phyloP scores from a whole-genome alignment of 2,888 invertebrate genomes.

The Onthophagus sagittarius region DNA sequence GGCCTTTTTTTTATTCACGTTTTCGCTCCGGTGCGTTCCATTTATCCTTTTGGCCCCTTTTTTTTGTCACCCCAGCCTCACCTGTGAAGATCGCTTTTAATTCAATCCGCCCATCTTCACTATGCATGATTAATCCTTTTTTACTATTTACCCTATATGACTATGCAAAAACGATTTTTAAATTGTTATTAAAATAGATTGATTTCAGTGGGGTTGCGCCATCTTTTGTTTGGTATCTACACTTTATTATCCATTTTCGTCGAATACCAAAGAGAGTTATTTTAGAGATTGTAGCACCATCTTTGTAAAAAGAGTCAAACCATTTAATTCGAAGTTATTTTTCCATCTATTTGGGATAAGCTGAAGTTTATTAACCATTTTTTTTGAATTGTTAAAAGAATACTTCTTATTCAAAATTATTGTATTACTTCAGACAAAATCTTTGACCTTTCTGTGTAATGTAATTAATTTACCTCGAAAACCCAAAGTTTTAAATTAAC shows the following conservation, averaged over 20 bases:
- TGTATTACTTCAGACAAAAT: neutral
- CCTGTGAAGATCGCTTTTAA: neutral
- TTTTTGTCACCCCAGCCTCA: neutral
- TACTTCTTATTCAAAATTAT: too few species aligned
- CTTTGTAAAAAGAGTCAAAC: too few species aligned
- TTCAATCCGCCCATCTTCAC: neutral
- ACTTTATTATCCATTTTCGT: too few species aligned
- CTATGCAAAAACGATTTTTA: neutral
- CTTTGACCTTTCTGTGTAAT: neutral
- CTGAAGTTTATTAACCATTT: too few species aligned
- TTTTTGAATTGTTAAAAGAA: too few species aligned
- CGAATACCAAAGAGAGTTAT: too few species aligned
- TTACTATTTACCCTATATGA: neutral
- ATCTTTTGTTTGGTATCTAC: neutral
- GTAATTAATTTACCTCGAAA: neutral
- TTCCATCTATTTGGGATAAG: too few species aligned
- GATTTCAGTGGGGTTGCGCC: neutral
- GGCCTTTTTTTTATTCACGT: neutral
- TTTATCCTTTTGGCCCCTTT: neutral
- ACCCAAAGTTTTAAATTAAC: neutral
- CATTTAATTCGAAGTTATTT: too few species aligned
- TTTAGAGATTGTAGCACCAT: too few species aligned
- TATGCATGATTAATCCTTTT: neutral
- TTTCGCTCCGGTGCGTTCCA: neutral
- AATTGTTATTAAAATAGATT: neutral